Conservation (phyloP, 1,140 invertebrate genomes). For the Helicoverpa zea region DNA sequence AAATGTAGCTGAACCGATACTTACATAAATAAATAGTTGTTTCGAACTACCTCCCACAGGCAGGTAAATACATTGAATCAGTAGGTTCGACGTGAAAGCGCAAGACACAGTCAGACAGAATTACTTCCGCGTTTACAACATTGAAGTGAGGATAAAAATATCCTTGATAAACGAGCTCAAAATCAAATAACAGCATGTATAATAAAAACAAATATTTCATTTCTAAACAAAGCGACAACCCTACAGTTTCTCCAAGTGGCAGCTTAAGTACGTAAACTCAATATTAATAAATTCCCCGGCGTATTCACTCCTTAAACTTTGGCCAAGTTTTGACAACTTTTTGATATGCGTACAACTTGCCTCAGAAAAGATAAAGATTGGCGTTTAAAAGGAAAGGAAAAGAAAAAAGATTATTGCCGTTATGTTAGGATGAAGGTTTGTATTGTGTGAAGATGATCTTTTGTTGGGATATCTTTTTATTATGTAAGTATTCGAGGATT, state of each 20-base stretch:
- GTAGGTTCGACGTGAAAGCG: no score
- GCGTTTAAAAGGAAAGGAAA: slow-evolving; percentile 4
- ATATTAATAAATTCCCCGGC: slow-evolving; percentile 30
- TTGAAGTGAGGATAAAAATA: no score
- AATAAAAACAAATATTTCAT: neutral
- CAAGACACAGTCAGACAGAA: no score
- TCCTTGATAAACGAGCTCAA: no score
- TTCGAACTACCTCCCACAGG: no score
- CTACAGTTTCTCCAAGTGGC: neutral
- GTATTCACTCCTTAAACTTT: slow-evolving; percentile 1
- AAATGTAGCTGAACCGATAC: no score
- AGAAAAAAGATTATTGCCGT: slow-evolving; percentile 19
- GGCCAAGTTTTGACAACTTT: slow-evolving; percentile 7
- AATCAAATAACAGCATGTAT: neutral
- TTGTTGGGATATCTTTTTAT: slow-evolving; percentile 8
- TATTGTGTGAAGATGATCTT: slow-evolving; percentile 10
- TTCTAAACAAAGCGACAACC: neutral
- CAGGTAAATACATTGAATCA: no score
- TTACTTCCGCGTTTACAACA: no score
- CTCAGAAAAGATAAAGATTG: slow-evolving; percentile 33
- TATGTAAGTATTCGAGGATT: neutral
- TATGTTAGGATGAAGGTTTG: slow-evolving; percentile 25
- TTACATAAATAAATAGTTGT: no score
- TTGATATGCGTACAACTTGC: slow-evolving; percentile 2
- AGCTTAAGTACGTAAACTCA: slow-evolving; percentile 24